Conservation (phyloP, 2,797 vertebrate genomes). For the Leptoclinus maculatus region DNA sequence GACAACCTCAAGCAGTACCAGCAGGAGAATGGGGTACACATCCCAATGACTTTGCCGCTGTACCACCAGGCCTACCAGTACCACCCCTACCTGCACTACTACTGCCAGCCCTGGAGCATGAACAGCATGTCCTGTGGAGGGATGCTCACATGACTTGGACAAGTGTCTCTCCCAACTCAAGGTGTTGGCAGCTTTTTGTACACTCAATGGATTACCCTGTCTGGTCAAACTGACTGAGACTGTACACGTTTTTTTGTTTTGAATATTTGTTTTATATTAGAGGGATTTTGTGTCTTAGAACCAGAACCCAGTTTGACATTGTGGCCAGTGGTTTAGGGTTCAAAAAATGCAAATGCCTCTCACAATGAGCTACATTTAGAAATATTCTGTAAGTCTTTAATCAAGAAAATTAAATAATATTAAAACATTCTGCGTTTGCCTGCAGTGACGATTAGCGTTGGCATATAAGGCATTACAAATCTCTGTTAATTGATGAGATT, state of each 20-base stretch:
- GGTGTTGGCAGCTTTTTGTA: constrained; percentile 6
- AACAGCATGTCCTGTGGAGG: constrained; percentile 59
- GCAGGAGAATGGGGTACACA: constrained; percentile 53
- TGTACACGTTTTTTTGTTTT: neutral
- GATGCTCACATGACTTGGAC: constrained; percentile 48
- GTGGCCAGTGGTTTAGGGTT: neutral
- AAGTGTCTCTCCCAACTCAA: neutral
- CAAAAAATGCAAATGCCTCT: neutral
- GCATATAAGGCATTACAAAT: neutral
- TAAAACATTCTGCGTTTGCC: neutral
- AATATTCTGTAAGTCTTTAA: neutral
- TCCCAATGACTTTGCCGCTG: constrained; percentile 68
- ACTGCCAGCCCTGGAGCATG: constrained; percentile 76
- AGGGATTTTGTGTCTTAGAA: neutral
- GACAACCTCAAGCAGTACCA: constrained; percentile 78
- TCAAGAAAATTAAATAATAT: neutral
- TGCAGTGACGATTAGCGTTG: neutral
- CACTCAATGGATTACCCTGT: neutral
- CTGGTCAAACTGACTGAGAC: neutral
- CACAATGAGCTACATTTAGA: neutral
- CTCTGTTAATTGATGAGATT: neutral
- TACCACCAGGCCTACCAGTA: constrained; percentile 80
- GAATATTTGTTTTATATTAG: neutral
- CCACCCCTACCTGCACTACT: constrained; percentile 79
- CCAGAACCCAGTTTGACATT: neutral